Evolutionary conservation across 2,797 vertebrate species (phyloP), one percentile per base, ranked within the genome.

Genomic region (Myotis pilosus): DNA sequence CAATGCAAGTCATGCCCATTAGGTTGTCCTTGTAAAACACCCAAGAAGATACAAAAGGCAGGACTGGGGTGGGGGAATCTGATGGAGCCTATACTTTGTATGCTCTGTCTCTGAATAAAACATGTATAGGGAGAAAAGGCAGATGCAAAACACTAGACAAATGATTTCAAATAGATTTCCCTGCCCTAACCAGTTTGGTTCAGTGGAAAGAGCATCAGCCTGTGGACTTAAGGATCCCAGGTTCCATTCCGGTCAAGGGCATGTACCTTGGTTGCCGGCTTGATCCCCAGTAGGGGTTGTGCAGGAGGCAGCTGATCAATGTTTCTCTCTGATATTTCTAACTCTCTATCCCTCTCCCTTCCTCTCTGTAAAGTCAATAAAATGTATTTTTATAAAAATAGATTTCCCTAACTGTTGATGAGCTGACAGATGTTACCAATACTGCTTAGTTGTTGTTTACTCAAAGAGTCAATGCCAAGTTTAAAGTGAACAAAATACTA

Each of bases 401-500:
- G 57, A 96, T 64, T 86, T 60, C 36, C n/a, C 33, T 89, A 8
- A 83, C 69, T 36, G 36, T 90, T 33, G 4, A 55, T 49, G 4
- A 87, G 33, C 20, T 30, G 33, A 91, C 23, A 94, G 55, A 82
- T 57, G 53, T 71, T 92, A 89, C 68, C 55, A 81, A 84, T 71
- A 81, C 20, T 71, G 86, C 33, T 78, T 13, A 64, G 69, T 6
- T 71, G 20, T 66, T 84, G 23, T 85, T 78, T 78, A 92, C 66
- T 90, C 62, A 94, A 84, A 74, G 33, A 82, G 6, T 81, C 60
- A 96, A 69, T 71, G 44, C 47, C 60, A 94, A 68, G 8, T 75
- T 88, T 62, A 47, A 89, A 96, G 78, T 64, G 28, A 89, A 89
- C 36, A 86, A 95, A 83, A 64, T 25, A 87, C 55, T 91, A 93